Base-by-base conservation (phyloP, 1,140 invertebrate species). In the Pseudomyrmex gracilis region DNA sequence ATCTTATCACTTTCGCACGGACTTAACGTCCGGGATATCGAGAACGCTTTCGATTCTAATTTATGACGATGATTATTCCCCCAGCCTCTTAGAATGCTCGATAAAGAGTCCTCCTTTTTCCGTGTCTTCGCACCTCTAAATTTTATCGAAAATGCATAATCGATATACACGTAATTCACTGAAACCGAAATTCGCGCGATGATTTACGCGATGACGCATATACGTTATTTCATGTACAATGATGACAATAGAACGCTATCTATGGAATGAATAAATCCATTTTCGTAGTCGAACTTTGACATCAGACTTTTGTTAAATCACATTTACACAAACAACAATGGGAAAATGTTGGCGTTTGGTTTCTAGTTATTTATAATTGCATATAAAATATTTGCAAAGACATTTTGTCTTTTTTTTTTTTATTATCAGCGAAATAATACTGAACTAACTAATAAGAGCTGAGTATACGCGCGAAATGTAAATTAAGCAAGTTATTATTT, bases 61-160 rank as follows among this genome's bases (percentile, higher is more conserved):
- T 87, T 87, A 87, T 87, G 70, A 22, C 49, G 70, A 87, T 80
- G 74, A 87, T 87, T 47, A 74, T 82, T 80, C 70, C 57, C 74
- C 47, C 63, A 15, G 5, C 5, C 55, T 84, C 58, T 73, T 74
- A 17, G 70, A 84, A 2, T 73, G 43, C 45, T 84, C 49, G 51
- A 84, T 74, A 71, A 55, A 73, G 74, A 34, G 34, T 7, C 34
- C 0, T 20, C 43, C 4, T 47, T 17, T 15, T 15, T 24, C 9
- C 43, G 15, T 70, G 12, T 53, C 53, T 47, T 45, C 57, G 20
- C 22, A 17, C 24, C 20, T 24, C 3, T 45, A 24, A 34, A 51
- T 66, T 85, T 53, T 53, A 64, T 83, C 45, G 73, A 51, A 61
- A 78, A 87, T 73, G 63, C 66, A 85, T 63, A 73, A 82, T 67